Conservation (phyloP, 35 echinoderm and acorn worm genomes). For the Hemicentrotus pulcherrimus region DNA sequence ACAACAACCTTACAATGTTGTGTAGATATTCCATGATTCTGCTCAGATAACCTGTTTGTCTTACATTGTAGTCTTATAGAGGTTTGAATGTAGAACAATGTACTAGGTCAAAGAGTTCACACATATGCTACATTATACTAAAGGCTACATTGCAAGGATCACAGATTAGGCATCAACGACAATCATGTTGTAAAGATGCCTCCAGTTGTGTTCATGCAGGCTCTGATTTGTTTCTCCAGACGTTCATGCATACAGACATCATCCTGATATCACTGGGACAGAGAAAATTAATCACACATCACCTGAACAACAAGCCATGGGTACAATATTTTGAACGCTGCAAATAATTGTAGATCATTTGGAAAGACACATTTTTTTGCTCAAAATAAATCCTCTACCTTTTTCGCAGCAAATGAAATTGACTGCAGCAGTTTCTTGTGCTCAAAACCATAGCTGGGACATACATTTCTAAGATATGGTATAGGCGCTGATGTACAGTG, state of each 20-base stretch:
- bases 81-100: too few species aligned
- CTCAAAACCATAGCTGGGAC: too few species aligned
- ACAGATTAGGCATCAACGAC: background rate
- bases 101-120: background rate
- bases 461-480: too few species aligned
- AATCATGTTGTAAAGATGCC: background rate
- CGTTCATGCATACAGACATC: background rate
- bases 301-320: background rate
- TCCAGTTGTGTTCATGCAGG: too few species aligned
- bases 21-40: background rate
- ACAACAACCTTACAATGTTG: background rate
- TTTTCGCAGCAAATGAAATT: too few species aligned
- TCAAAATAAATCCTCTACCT: too few species aligned
- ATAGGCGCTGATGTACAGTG: background rate
- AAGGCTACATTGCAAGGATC: background rate
- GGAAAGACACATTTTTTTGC: too few species aligned
- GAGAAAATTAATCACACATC: background rate
- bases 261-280: background rate
- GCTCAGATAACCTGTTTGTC: background rate
- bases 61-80: background rate
- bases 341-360: too few species aligned
- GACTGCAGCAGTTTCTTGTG: too few species aligned
- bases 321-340: too few species aligned
- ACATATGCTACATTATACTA: background rate
- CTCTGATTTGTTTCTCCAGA: background rate